phyloP scores from a whole-genome alignment of 2,113 vertebrate species.

The Calypte anna region DNA sequence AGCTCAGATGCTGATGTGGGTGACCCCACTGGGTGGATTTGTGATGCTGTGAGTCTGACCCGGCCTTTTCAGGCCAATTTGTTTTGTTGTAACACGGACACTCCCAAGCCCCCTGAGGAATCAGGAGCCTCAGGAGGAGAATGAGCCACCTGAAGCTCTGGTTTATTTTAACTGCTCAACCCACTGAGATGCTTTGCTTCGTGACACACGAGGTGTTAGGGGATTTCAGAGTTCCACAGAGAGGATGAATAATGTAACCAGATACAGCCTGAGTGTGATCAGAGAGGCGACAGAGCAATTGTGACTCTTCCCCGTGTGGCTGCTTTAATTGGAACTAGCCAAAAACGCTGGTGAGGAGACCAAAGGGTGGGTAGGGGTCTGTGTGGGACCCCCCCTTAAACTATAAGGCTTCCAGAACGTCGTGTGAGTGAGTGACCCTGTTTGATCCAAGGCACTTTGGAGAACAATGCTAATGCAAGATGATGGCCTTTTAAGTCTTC shows the following conservation, averaged over 20 bases:
- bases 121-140: background rate
- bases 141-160: background rate
- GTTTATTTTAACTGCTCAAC: background rate
- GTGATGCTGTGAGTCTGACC: fast-evolving
- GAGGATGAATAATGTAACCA: background rate
- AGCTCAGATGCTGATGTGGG: fast-evolving
- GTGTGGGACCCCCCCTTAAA: fast-evolving
- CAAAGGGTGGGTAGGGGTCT: fast-evolving
- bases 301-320: fast-evolving
- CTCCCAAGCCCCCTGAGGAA: background rate
- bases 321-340: background rate
- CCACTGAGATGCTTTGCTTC: background rate
- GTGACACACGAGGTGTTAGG: background rate
- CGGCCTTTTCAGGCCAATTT: background rate
- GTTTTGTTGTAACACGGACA: background rate
- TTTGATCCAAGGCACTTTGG: background rate
- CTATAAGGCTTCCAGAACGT: fast-evolving
- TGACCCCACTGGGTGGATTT: background rate
- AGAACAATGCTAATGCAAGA: fast-evolving
- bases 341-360: background rate
- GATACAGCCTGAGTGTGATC: background rate
- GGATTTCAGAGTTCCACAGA: background rate
- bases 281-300: background rate
- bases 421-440: fast-evolving
- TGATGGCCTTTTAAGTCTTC: background rate